phyloP scores from a whole-genome alignment of 2,113 vertebrate genomes.

The Seriola aureovittata region DNA sequence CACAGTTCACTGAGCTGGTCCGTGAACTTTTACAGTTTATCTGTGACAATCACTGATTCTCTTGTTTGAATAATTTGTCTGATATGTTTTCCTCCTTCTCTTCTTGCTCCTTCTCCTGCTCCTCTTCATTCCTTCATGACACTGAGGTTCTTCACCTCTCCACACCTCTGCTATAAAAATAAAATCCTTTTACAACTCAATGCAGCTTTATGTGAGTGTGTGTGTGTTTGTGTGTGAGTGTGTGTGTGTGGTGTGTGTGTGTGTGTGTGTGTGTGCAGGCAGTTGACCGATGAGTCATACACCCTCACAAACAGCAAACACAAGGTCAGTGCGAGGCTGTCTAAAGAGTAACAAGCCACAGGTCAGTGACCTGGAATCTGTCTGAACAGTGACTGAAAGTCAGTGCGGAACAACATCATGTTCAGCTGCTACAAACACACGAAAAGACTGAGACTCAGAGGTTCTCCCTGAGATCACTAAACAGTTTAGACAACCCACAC shows the following conservation, averaged over 20 bases:
- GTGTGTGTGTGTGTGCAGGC: conserved; percentile 20
- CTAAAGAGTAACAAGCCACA: conserved; percentile 72
- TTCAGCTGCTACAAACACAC: neutral
- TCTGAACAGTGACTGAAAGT: neutral
- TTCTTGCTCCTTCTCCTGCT: too few relatives aligned
- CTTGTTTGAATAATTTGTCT: neutral
- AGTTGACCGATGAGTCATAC: conserved; percentile 75
- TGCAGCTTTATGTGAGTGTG: neutral
- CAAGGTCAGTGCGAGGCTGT: conserved; percentile 58
- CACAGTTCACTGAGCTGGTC: neutral
- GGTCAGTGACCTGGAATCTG: conserved; percentile 59
- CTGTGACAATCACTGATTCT: neutral
- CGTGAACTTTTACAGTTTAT: too few relatives aligned
- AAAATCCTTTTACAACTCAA: conserved; percentile 15
- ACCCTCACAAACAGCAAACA: conserved; percentile 32
- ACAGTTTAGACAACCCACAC: neutral
- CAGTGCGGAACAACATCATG: too few relatives aligned
- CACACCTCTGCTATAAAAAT: conserved; percentile 45
- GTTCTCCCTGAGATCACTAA: neutral
- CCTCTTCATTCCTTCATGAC: conserved; percentile 8
- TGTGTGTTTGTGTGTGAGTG: conserved; percentile 7
- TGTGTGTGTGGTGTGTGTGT: conserved; percentile 1
- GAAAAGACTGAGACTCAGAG: neutral
- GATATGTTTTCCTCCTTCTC: neutral
- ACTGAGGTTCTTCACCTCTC: conserved; percentile 52